Conservation (phyloP, 2,797 vertebrate species). For the Lacerta bilineata region DNA sequence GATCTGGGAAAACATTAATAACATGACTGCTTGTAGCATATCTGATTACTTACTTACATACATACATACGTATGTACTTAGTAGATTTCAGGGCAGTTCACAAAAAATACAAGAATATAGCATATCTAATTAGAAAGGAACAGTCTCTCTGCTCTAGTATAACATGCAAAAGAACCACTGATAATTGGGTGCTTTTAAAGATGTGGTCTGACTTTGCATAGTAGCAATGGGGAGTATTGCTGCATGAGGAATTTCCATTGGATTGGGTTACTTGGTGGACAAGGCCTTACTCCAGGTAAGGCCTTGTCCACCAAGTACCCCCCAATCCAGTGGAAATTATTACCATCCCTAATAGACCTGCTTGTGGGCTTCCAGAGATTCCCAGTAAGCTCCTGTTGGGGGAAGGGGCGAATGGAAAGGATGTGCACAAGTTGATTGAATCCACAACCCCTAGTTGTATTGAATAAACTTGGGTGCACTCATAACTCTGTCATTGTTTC, state of each 20-base stretch:
- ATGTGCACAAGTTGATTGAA: not conserved
- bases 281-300: too few relatives aligned
- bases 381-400: not conserved
- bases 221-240: too few relatives aligned
- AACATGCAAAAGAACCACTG: not conserved
- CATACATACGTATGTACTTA: too few relatives aligned
- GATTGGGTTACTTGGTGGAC: too few relatives aligned
- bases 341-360: not conserved
- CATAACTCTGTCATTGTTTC: not conserved
- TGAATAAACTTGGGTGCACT: not conserved
- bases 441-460: not conserved
- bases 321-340: not conserved
- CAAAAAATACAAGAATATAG: not conserved
- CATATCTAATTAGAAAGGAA: not conserved
- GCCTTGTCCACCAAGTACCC: too few relatives aligned
- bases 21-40: not conserved
- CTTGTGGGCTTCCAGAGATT: not conserved
- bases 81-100: too few relatives aligned
- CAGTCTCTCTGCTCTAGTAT: not conserved
- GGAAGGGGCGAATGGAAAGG: not conserved
- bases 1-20: not conserved
- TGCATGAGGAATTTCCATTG: not conserved
- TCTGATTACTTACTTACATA: too few relatives aligned
- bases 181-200: not conserved
- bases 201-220: not conserved